phyloP scores from a whole-genome alignment of 23 tunicate species.

The Diplosoma virens region DNA sequence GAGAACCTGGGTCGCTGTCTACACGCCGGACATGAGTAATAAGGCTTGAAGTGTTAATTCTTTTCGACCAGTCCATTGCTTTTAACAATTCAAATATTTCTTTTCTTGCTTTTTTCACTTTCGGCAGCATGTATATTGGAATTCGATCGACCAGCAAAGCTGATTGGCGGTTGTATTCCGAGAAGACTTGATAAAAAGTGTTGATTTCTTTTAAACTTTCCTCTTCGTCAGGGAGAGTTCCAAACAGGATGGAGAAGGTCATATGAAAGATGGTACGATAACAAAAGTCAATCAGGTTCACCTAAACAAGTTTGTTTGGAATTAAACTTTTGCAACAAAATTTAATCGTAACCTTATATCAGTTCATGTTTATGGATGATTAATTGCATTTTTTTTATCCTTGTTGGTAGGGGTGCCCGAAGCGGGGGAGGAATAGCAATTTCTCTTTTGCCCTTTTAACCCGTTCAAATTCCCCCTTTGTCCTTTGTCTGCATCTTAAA shows the following conservation, averaged over 20 bases:
- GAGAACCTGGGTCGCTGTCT: not conserved
- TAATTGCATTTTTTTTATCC: too few species aligned
- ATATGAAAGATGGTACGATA: constrained; percentile 37
- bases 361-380: too few species aligned
- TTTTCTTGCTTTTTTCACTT: constrained; percentile 29
- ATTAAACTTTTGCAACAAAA: too few species aligned
- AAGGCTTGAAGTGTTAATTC: constrained; percentile 15
- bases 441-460: too few species aligned
- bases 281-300: constrained; percentile 37
- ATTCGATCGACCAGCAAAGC: constrained; percentile 59
- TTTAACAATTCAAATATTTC: constrained; percentile 18
- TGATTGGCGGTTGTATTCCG: constrained; percentile 21
- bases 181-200: constrained; percentile 21
- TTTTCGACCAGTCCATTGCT: constrained; percentile 26
- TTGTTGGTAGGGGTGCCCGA: too few species aligned
- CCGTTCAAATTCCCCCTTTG: too few species aligned
- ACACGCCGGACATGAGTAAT: not conserved
- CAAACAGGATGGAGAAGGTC: constrained; percentile 46
- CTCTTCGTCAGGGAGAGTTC: constrained; percentile 29
- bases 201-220: constrained; percentile 1
- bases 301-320: constrained; percentile 1
- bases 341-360: too few species aligned
- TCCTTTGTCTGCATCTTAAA: too few species aligned
- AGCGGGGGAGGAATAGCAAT: too few species aligned
- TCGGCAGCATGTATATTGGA: constrained; percentile 52